Percentiles rank a stretch among this genome's conserved stretches.
Evolutionary conservation across 1,140 invertebrate genomes (phyloP).

Genomic region (Diachasmimorpha longicaudata): DNA sequence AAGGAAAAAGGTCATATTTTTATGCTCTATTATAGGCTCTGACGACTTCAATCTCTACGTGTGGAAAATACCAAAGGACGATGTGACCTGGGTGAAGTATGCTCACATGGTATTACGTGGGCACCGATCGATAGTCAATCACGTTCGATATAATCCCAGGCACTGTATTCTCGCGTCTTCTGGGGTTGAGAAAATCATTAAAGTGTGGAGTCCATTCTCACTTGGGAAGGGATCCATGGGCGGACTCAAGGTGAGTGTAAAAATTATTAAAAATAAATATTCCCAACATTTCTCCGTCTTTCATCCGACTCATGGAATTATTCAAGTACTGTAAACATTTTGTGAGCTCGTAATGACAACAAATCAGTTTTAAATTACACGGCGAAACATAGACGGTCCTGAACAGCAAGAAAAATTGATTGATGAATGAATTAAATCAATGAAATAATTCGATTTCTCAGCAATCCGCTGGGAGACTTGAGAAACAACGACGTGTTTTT

Average conservation of each 20-base stretch:
- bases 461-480: slow-evolving; percentile 55
- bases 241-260: slow-evolving; percentile 35
- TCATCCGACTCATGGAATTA: no score
- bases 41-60: slow-evolving; percentile 96
- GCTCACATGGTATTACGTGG: slow-evolving; percentile 85
- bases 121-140: slow-evolving; percentile 95
- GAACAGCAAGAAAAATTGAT: no score
- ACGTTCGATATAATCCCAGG: slow-evolving; percentile 87
- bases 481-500: slow-evolving; percentile 79
- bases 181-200: slow-evolving; percentile 95
- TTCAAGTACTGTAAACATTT: no score
- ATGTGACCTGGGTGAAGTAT: slow-evolving; percentile 69
- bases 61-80: slow-evolving; percentile 82
- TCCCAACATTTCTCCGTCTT: no score
- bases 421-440: no score
- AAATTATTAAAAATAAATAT: no score
- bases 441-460: no score
- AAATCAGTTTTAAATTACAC: no score
- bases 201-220: slow-evolving; percentile 68
- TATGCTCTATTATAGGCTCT: slow-evolving; percentile 66
- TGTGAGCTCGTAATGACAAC: no score
- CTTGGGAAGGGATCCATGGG: slow-evolving; percentile 49
- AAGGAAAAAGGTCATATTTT: not conserved
- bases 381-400: no score
- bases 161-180: slow-evolving; percentile 90